Evolutionary conservation across 2,888 invertebrate species (phyloP).

Genomic region (Sphaerophoria rueppellii): DNA sequence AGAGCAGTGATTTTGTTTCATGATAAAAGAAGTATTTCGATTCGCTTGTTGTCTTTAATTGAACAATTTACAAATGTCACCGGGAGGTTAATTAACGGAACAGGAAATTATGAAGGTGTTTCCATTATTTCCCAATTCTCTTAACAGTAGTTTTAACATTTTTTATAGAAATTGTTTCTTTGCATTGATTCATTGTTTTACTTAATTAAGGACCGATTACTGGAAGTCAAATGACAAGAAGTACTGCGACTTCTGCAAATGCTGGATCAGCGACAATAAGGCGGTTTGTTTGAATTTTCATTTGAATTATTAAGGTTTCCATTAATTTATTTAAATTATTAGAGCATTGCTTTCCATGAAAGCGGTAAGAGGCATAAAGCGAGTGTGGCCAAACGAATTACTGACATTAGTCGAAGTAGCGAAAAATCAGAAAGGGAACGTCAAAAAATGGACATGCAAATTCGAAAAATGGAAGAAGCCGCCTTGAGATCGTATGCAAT

Average conservation of each 20-base stretch:
- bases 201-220: slow-evolving; percentile 91
- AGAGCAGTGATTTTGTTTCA: slow-evolving; percentile 29
- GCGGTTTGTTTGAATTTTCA: slow-evolving; percentile 84
- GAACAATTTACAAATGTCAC: slow-evolving; percentile 2
- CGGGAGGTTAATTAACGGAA: slow-evolving; percentile 38
- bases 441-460: slow-evolving; percentile 89
- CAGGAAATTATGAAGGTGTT: slow-evolving; percentile 30
- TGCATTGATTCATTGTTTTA: slow-evolving; percentile 17
- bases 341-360: slow-evolving; percentile 97
- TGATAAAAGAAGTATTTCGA: not conserved
- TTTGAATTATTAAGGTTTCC: not conserved
- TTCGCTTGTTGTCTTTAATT: slow-evolving; percentile 35
- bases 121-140: slow-evolving; percentile 31
- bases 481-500: slow-evolving; percentile 94
- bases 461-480: slow-evolving; percentile 94
- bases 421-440: slow-evolving; percentile 90
- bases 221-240: slow-evolving; percentile 98
- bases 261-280: slow-evolving; percentile 99
- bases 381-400: slow-evolving; percentile 93
- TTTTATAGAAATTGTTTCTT: not conserved
- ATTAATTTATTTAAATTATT: slow-evolving; percentile 53
- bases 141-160: not conserved
- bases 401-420: slow-evolving; percentile 92
- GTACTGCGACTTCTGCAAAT: slow-evolving; percentile 98
- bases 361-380: slow-evolving; percentile 95